These are phyloP conservation scores for Actenoides lindsayi DNA, from an alignment of 2,113 vertebrate genomes.

Conservation along the genomic window DNA sequence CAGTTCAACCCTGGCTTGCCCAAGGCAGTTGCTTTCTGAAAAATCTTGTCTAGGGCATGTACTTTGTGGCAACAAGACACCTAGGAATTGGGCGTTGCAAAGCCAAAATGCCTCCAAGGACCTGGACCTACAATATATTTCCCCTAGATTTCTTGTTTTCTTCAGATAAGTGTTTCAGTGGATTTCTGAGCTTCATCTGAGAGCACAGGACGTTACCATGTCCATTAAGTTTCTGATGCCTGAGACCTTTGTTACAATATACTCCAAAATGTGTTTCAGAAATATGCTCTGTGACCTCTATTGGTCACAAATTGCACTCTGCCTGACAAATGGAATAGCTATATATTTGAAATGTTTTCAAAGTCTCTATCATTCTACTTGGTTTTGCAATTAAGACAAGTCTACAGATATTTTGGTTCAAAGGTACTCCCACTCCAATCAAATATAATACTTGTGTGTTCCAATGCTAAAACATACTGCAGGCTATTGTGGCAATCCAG, in stretches of 20 bases:
- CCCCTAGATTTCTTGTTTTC: not conserved
- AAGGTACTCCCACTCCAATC: not conserved
- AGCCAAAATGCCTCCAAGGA: not conserved
- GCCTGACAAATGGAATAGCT: not conserved
- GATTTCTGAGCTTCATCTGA: not conserved
- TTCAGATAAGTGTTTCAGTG: not conserved
- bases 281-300: not conserved
- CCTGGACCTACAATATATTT: not conserved
- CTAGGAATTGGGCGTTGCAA: not conserved
- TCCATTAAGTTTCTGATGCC: not conserved
- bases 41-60: not conserved
- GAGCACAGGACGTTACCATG: not conserved
- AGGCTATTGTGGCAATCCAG: not conserved
- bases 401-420: not conserved
- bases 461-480: not conserved
- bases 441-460: not conserved
- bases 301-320: not conserved
- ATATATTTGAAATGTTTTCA: not conserved
- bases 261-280: not conserved
- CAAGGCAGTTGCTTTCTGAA: not conserved
- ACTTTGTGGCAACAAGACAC: not conserved
- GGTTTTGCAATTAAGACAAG: not conserved
- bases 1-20: not conserved
- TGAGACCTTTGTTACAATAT: not conserved
- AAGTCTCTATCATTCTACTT: not conserved